Percentiles rank a stretch among this genome's conserved stretches.
These are phyloP conservation scores for Prorops nasuta DNA, from an alignment of 1,140 invertebrate genomes.

Conservation along the genomic window DNA sequence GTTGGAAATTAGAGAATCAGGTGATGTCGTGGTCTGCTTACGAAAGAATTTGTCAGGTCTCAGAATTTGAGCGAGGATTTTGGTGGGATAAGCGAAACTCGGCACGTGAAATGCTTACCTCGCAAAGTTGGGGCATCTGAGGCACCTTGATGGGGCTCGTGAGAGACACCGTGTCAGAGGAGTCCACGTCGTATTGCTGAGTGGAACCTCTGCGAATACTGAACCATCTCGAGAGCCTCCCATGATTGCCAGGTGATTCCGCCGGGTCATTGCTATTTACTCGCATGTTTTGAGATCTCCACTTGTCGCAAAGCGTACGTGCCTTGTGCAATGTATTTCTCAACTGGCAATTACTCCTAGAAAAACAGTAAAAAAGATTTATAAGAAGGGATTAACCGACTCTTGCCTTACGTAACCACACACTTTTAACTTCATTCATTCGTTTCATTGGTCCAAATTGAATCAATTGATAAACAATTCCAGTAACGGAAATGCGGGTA, in stretches of 20 bases:
- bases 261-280: constrained; percentile 50
- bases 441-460: too few species aligned
- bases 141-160: constrained; percentile 47
- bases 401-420: too few species aligned
- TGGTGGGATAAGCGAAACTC: neutral
- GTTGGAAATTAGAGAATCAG: constrained; percentile 3
- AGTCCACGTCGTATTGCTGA: constrained; percentile 74
- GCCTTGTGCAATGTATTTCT: constrained; percentile 69
- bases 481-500: too few species aligned
- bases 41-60: too few species aligned
- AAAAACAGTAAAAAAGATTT: constrained; percentile 3
- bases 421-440: too few species aligned
- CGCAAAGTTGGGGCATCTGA: constrained; percentile 75
- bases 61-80: too few species aligned
- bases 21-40: too few species aligned
- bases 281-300: constrained; percentile 59
- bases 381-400: neutral
- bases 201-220: constrained; percentile 75
- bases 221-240: constrained; percentile 78
- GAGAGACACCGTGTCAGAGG: constrained; percentile 46
- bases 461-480: too few species aligned
- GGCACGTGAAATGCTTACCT: constrained; percentile 55
- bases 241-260: constrained; percentile 62
- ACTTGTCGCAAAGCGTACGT: constrained; percentile 69
- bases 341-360: constrained; percentile 67